Evolutionary conservation across 1,140 invertebrate genomes (phyloP).

Genomic region (Fopius arisanus): DNA sequence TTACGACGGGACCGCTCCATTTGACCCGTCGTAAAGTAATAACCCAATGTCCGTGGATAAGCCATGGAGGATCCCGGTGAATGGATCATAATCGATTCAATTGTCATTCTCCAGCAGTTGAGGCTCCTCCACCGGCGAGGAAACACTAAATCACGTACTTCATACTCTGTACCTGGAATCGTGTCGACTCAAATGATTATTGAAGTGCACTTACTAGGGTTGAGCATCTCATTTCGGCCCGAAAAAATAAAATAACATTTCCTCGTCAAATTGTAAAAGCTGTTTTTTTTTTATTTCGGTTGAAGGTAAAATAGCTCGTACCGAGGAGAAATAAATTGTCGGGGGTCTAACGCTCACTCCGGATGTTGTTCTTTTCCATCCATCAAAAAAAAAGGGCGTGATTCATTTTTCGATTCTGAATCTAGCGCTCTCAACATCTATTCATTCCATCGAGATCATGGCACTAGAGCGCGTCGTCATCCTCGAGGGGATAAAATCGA

Average conservation of each 20-base stretch:
- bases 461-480: no score
- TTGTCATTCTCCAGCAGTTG: constrained; percentile 4
- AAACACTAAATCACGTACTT: neutral
- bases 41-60: constrained; percentile 24
- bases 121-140: neutral
- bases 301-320: no score
- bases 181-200: neutral
- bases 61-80: neutral
- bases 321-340: no score
- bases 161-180: constrained; percentile 12
- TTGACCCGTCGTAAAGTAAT: constrained; percentile 28
- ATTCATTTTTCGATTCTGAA: no score
- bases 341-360: no score
- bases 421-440: no score
- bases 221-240: neutral
- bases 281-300: no score
- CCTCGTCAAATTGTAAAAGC: neutral
- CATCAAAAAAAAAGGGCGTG: no score
- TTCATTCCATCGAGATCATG: no score
- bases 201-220: constrained; percentile 1
- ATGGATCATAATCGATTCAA: constrained; percentile 33
- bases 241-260: neutral
- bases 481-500: no score
- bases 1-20: constrained; percentile 12
- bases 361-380: no score